Evolutionary conservation across 2,113 vertebrate species (phyloP).

Genomic region (Vireo altiloquus): DNA sequence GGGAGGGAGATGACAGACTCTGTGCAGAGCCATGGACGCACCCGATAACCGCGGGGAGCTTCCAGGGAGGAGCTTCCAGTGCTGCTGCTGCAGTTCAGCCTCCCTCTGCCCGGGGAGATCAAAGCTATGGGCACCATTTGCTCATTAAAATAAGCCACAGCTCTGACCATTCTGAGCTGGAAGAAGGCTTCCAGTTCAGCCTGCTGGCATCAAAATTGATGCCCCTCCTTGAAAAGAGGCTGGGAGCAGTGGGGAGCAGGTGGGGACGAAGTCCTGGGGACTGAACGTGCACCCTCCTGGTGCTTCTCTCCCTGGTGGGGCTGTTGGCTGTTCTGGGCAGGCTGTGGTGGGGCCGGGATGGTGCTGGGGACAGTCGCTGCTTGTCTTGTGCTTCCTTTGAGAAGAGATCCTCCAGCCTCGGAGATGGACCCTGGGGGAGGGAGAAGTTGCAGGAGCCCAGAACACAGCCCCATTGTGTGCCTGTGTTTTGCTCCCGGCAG

Average conservation of each 20-base stretch:
- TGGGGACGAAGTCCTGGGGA: accelerated
- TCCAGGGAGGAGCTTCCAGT: accelerated
- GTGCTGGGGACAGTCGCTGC: background rate
- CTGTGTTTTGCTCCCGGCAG: background rate
- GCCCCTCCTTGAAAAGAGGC: background rate
- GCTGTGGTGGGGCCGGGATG: background rate
- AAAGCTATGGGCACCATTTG: accelerated
- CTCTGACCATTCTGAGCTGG: background rate
- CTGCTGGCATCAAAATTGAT: background rate
- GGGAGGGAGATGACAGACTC: background rate
- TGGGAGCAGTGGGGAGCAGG: background rate
- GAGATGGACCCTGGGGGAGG: background rate
- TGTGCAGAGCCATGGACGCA: background rate
- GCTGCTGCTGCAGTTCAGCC: background rate
- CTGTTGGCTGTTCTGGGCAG: background rate
- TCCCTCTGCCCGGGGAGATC: accelerated
- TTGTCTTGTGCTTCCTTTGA: background rate
- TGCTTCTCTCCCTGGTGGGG: background rate
- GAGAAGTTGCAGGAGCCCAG: background rate
- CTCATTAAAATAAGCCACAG: background rate
- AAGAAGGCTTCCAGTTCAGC: background rate
- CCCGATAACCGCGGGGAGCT: background rate
- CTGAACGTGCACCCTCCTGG: accelerated
- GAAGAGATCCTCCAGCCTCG: background rate
- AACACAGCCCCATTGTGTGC: conserved; percentile 3